A percentile compares a stretch with the other conserved stretches of the same genome.
Evolutionary conservation across 1,140 invertebrate genomes (phyloP).

Genomic region (Drosophila takahashii): DNA sequence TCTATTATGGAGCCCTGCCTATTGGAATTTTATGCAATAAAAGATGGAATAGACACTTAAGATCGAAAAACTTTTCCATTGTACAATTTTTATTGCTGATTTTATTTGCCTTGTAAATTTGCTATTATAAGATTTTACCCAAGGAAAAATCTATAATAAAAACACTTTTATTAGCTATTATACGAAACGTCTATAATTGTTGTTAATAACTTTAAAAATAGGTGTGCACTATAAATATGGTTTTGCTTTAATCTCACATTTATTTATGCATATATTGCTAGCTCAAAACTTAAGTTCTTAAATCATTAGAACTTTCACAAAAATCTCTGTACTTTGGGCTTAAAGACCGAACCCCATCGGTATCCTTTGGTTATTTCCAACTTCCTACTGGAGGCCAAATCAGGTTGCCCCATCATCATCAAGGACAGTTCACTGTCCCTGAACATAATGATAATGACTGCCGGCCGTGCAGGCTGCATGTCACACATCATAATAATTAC

Average conservation of each 20-base stretch:
- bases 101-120: slow-evolving; percentile 20
- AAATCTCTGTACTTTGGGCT: neutral
- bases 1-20: neutral
- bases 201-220: neutral
- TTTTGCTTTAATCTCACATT: too few relatives aligned
- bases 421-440: slow-evolving; percentile 50
- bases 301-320: neutral
- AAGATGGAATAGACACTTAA: slow-evolving; percentile 1
- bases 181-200: neutral
- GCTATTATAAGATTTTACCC: neutral
- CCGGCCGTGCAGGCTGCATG: slow-evolving; percentile 43
- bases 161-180: neutral
- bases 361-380: neutral
- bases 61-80: slow-evolving; percentile 1
- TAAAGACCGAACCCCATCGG: slow-evolving; percentile 2
- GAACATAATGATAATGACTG: slow-evolving; percentile 66
- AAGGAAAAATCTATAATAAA: neutral
- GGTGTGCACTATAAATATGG: too few relatives aligned
- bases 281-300: neutral
- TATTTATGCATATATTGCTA: too few relatives aligned
- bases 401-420: slow-evolving; percentile 37
- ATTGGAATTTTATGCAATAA: slow-evolving; percentile 3
- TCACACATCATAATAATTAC: slow-evolving; percentile 74
- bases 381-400: slow-evolving; percentile 10
- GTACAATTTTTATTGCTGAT: slow-evolving; percentile 15